Conservation (phyloP, 2,797 vertebrate genomes). For the Balearica regulorum region DNA sequence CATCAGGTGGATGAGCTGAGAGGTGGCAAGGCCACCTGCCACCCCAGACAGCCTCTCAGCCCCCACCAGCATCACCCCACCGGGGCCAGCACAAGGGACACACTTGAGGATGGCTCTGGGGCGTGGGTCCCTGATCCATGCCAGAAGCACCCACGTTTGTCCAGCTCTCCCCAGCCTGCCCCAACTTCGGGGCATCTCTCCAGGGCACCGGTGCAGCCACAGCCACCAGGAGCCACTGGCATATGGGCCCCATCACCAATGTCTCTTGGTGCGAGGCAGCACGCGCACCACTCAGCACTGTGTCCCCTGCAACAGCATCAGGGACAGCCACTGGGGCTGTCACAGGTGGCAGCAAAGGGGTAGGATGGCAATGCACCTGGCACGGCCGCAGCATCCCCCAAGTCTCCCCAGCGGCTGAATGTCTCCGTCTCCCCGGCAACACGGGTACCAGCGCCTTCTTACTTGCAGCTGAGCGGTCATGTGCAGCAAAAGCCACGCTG, state of each 20-base stretch:
- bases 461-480: not conserved
- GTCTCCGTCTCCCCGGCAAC: slow-evolving; percentile 68
- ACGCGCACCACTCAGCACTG: not conserved
- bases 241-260: not conserved
- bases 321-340: not conserved
- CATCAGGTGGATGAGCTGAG: not conserved
- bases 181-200: rapidly evolving
- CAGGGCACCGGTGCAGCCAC: not conserved
- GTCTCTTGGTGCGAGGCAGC: not conserved
- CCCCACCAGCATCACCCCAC: not conserved
- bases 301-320: not conserved
- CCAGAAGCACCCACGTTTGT: not conserved
- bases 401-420: not conserved
- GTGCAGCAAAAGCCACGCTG: not conserved
- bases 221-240: not conserved
- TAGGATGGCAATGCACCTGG: rapidly evolving
- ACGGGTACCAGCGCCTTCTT: slow-evolving; percentile 31
- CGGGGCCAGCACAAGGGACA: not conserved
- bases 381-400: not conserved
- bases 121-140: rapidly evolving
- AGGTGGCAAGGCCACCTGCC: not conserved
- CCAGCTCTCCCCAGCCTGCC: rapidly evolving
- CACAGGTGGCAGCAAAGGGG: not conserved
- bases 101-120: not conserved
- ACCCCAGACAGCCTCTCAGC: not conserved